A percentile compares a stretch with the other conserved stretches of the same genome.
phyloP scores from a whole-genome alignment of 2,113 vertebrate genomes.

The Cichladusa arquata region DNA sequence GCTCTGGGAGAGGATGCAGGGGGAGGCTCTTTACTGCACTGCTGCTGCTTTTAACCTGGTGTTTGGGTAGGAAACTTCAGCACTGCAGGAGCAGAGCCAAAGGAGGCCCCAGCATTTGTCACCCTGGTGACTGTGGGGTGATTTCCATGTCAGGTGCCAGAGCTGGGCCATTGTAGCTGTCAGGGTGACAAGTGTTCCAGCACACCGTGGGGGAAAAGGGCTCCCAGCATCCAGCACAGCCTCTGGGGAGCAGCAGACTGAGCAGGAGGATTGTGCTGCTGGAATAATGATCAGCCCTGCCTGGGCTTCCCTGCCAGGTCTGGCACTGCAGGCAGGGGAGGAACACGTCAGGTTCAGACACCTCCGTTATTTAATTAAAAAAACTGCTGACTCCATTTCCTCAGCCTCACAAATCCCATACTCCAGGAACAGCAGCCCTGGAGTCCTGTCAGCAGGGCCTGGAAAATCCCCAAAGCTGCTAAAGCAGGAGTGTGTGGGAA shows the following conservation, averaged over 20 bases:
- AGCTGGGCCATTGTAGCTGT: background rate
- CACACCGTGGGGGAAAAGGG: background rate
- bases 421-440: background rate
- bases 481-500: rapidly evolving
- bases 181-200: background rate
- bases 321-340: background rate
- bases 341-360: background rate
- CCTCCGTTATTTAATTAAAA: background rate
- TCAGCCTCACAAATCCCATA: background rate
- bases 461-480: background rate
- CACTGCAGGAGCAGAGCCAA: background rate
- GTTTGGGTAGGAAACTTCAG: background rate
- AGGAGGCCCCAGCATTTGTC: background rate
- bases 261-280: background rate
- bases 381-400: slow-evolving; percentile 6
- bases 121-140: background rate
- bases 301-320: background rate
- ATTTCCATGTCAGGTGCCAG: background rate
- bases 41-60: background rate
- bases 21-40: background rate
- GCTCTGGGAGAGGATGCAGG: background rate
- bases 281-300: background rate
- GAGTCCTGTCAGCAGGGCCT: background rate
- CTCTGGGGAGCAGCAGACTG: background rate
- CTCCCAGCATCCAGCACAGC: background rate